Base-by-base conservation (phyloP, 2,797 vertebrate species). In the Sebastes vulpes region DNA sequence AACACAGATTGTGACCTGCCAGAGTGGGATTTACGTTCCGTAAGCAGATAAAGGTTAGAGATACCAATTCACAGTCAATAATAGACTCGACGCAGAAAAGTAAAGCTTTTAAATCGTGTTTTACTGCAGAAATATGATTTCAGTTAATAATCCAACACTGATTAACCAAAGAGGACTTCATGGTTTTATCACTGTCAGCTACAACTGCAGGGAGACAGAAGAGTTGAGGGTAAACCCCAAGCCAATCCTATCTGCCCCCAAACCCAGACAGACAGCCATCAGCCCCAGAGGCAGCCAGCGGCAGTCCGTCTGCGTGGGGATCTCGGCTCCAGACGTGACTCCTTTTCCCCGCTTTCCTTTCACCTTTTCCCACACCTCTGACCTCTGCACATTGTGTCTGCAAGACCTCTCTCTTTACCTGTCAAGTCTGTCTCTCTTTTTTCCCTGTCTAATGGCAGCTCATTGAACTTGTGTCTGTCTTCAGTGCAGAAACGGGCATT, bases 21-120 rank as follows among this genome's bases (percentile, higher is more conserved):
- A 75, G 38, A 77, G 42, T 12, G 46, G 54, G 58, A 91, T 68
- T 88, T 79, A 53, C 28, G 42, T 6, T 68, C 20, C 29, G 9
- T 77, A 88, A 87, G 76, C 31, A 84, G 87, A 90, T 86, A 75
- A 71, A 75, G 61, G 67, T 71, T 56, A 56, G 58, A 58, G 56
- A 75, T 52, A 35, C 26, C 11, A 53, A 38, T 54, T 76, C 38
- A 61, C 65, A 72, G 20, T 9, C 48, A 56, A 54, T 42, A 61
- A 76, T 2, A 58, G 58, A 75, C 18, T 48, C n/a, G 65, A 65
- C 11, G 42, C 38, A n/a, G 59, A 25, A 78, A 60, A 28, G 9
- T 4, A 56, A 53, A 63, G 71, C 25, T 54, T 48, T 58, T 50
- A 35, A 83, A 75, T 60, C 31, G 21, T 29, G 64, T 71, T 79